Conservation (phyloP, 2,113 vertebrate genomes). For the Gambusia holbrooki region DNA sequence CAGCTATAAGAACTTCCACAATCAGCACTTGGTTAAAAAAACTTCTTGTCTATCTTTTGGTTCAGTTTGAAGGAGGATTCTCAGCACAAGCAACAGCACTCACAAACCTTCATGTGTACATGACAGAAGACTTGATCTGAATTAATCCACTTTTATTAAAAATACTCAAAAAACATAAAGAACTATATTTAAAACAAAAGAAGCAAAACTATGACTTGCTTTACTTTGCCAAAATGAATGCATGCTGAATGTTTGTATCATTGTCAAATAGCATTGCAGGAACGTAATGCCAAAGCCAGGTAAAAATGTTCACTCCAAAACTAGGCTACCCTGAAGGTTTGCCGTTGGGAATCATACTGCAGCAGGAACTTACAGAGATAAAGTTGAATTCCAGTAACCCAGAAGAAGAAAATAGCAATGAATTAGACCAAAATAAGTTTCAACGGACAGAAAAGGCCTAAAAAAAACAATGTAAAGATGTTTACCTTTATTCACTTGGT, state of each 20-base stretch:
- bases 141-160: no score
- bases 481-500: neutral
- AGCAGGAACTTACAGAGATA: conserved; percentile 8
- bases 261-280: conserved; percentile 23
- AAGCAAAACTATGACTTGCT: no score
- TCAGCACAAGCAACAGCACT: no score
- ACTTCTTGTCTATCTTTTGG: no score
- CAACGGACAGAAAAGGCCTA: conserved; percentile 2
- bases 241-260: neutral
- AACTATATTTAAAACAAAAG: no score
- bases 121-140: no score
- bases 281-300: conserved; percentile 16
- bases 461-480: neutral
- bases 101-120: no score
- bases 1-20: no score
- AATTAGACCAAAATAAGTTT: conserved; percentile 8
- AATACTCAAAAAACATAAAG: no score
- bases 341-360: conserved; percentile 21
- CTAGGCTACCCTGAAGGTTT: conserved; percentile 14
- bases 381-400: conserved; percentile 6
- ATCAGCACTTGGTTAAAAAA: no score
- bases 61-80: no score
- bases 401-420: conserved; percentile 5
- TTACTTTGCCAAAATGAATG: no score
- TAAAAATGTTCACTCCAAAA: conserved; percentile 25